Evolutionary conservation across 2,113 vertebrate genomes (phyloP).

Genomic region (Sapajus apella): DNA sequence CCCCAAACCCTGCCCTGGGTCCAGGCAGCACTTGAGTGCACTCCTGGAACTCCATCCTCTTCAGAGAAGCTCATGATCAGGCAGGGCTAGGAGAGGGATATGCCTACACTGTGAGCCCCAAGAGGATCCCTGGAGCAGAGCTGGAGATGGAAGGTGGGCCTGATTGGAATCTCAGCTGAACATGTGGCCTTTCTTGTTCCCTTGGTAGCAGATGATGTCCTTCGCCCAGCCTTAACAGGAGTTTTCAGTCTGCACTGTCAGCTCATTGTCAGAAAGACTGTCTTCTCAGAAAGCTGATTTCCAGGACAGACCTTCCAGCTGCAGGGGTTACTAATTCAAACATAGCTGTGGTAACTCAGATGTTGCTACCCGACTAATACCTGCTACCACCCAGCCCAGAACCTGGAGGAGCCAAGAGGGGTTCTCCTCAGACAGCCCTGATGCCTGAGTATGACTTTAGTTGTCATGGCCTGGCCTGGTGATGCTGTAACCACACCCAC

Average conservation of each 20-base stretch:
- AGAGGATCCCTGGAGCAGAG: background rate
- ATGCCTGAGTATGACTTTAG: background rate
- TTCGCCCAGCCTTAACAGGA: background rate
- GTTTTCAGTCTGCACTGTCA: constrained; percentile 19
- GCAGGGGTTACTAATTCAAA: constrained; percentile 19
- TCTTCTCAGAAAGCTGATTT: constrained; percentile 36
- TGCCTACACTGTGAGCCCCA: background rate
- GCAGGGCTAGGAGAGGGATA: background rate
- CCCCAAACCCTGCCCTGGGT: background rate
- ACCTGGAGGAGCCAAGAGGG: background rate
- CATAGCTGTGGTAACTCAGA: constrained; percentile 17
- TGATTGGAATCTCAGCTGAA: background rate
- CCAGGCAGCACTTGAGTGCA: background rate
- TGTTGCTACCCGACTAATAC: constrained; percentile 9
- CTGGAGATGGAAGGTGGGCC: background rate
- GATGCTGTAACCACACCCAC: background rate
- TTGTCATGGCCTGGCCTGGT: background rate
- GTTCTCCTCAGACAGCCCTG: background rate
- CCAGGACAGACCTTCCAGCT: background rate
- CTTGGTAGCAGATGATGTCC: background rate
- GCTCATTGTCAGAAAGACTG: constrained; percentile 8
- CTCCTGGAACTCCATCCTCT: background rate
- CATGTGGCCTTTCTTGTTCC: background rate
- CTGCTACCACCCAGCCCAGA: background rate
- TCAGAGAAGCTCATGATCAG: background rate